These are phyloP conservation scores for Trypoxylus dichotomus DNA, from an alignment of 1,140 invertebrate genomes.

Conservation along the genomic window DNA sequence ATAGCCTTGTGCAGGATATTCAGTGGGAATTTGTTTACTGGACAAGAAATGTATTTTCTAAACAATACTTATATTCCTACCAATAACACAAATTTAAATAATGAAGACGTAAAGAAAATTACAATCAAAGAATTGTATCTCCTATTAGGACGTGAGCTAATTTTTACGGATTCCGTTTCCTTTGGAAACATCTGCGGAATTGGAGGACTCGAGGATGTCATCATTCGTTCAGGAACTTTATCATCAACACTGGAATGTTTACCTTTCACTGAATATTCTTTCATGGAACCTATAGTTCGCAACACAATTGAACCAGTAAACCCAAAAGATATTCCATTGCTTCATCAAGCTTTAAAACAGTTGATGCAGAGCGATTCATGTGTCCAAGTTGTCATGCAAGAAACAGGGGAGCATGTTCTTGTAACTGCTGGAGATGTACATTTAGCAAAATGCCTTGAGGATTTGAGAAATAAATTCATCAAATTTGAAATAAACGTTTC, in stretches of 20 bases:
- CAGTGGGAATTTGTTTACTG: conserved; percentile 80
- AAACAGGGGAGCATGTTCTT: conserved; percentile 95
- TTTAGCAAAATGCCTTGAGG: conserved; percentile 90
- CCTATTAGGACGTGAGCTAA: conserved; percentile 92
- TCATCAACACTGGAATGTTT: conserved; percentile 82
- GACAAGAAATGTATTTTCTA: conserved; percentile 80
- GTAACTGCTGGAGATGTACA: conserved; percentile 97
- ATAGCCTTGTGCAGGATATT: conserved; percentile 94
- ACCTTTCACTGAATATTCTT: conserved; percentile 79
- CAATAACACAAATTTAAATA: conserved; percentile 36
- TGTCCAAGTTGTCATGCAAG: conserved; percentile 86
- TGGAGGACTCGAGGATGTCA: conserved; percentile 82
- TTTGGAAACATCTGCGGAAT: conserved; percentile 91
- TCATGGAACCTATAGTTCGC: conserved; percentile 81
- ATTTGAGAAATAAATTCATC: conserved; percentile 80
- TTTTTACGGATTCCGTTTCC: conserved; percentile 74
- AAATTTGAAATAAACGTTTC: conserved; percentile 89
- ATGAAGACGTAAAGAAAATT: conserved; percentile 58
- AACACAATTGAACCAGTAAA: conserved; percentile 93
- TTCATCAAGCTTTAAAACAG: conserved; percentile 80
- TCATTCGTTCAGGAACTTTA: conserved; percentile 88
- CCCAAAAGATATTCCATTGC: conserved; percentile 75
- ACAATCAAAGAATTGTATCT: conserved; percentile 78
- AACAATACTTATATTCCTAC: conserved; percentile 88
- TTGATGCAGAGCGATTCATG: conserved; percentile 93